Conservation (phyloP, 2,113 vertebrate species). For the Sinocyclocheilus anophthalmus region DNA sequence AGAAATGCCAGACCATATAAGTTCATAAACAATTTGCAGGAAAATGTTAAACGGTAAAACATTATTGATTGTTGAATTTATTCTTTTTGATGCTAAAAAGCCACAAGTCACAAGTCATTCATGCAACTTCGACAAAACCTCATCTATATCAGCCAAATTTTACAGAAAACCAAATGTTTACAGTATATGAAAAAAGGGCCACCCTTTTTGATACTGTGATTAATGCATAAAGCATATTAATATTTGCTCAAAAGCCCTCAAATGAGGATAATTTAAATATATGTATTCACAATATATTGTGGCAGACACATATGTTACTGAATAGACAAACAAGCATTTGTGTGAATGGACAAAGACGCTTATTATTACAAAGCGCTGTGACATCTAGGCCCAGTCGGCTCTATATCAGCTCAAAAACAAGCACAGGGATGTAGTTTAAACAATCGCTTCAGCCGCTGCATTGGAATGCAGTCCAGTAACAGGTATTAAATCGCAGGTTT, state of each 20-base stretch:
- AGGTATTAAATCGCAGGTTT: constrained; percentile 30
- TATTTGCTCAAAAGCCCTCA: not conserved
- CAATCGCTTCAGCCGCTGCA: not conserved
- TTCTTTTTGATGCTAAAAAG: too few relatives aligned
- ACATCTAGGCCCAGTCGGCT: not conserved
- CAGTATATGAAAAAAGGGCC: too few relatives aligned
- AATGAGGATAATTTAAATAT: not conserved
- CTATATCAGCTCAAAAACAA: constrained; percentile 11
- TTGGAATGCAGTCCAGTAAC: not conserved
- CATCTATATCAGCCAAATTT: too few relatives aligned
- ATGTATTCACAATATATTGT: not conserved
- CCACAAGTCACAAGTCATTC: too few relatives aligned
- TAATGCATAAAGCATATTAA: not conserved
- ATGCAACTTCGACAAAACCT: too few relatives aligned
- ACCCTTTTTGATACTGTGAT: not conserved
- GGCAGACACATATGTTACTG: not conserved
- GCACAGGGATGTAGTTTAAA: not conserved
- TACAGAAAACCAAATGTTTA: not conserved
- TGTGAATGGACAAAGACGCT: not conserved
- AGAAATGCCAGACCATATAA: too few relatives aligned
- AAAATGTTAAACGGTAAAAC: too few relatives aligned
- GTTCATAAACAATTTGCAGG: too few relatives aligned
- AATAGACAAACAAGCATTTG: not conserved
- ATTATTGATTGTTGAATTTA: too few relatives aligned
- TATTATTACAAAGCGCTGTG: not conserved